These are phyloP conservation scores for Oreortyx pictus DNA, from an alignment of 2,797 vertebrate genomes.

Conservation along the genomic window DNA sequence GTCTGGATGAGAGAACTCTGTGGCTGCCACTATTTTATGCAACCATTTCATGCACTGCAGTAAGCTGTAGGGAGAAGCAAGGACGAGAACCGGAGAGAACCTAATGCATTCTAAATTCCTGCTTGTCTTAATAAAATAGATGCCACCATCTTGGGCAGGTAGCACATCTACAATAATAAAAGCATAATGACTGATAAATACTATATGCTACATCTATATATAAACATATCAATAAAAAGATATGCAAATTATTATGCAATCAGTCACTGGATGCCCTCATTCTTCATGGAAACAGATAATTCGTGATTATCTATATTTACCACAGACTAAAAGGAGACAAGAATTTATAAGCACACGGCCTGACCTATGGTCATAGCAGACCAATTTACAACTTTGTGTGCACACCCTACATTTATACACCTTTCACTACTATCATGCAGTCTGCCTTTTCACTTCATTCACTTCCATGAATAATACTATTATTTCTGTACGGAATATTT, in stretches of 20 bases:
- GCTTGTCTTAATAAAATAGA: not conserved
- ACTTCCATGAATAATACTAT: not conserved
- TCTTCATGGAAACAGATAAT: rapidly evolving
- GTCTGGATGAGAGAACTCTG: not conserved
- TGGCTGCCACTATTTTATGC: not conserved
- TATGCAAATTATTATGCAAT: not conserved
- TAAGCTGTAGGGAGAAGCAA: not conserved
- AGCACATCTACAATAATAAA: not conserved
- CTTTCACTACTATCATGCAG: not conserved
- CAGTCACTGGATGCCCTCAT: not conserved
- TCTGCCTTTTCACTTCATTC: not conserved
- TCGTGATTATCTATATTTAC: not conserved
- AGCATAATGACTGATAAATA: not conserved
- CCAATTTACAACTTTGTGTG: not conserved
- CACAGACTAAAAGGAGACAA: not conserved
- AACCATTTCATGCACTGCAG: not conserved
- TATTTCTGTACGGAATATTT: not conserved
- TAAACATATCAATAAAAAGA: not conserved
- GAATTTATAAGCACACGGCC: not conserved
- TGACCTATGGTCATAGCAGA: not conserved
- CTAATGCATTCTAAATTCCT: not conserved
- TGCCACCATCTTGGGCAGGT: not conserved
- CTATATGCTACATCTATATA: not conserved
- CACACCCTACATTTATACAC: rapidly evolving
- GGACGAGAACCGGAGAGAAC: not conserved